Evolutionary conservation across 2,888 invertebrate species (phyloP).

Genomic region (Dynastes maya): DNA sequence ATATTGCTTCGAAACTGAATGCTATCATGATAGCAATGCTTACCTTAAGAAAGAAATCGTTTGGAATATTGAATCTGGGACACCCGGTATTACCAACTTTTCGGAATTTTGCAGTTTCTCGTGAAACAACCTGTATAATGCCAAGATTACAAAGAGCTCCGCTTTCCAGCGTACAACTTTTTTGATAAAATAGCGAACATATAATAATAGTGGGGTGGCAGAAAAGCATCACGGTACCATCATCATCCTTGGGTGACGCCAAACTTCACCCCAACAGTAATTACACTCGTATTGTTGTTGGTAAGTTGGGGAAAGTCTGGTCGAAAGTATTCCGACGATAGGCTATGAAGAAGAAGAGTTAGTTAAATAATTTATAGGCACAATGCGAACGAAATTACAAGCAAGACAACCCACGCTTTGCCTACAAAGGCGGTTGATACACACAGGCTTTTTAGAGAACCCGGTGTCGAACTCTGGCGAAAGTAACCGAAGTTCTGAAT

Average conservation of each 20-base stretch:
- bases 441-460: not conserved
- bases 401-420: not conserved
- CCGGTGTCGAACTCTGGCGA: not conserved
- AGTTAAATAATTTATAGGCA: slow-evolving; percentile 14
- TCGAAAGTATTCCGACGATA: slow-evolving; percentile 1
- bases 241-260: not conserved
- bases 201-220: not conserved
- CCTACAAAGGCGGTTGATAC: slow-evolving; percentile 4
- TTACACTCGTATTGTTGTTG: not conserved
- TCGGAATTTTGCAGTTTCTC: too few species aligned
- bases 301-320: not conserved
- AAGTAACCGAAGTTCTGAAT: not conserved
- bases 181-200: not conserved
- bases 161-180: not conserved
- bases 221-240: not conserved
- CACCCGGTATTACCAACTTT: too few species aligned
- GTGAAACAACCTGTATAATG: not conserved
- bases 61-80: too few species aligned
- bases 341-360: not conserved
- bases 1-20: too few species aligned
- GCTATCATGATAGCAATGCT: too few species aligned
- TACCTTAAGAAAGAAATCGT: too few species aligned
- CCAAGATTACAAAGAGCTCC: not conserved
- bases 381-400: slow-evolving; percentile 14
- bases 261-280: not conserved